Percentiles rank a stretch among this genome's conserved stretches.
phyloP scores from a whole-genome alignment of 2,113 vertebrate genomes.

The Muntiacus muntjak region DNA sequence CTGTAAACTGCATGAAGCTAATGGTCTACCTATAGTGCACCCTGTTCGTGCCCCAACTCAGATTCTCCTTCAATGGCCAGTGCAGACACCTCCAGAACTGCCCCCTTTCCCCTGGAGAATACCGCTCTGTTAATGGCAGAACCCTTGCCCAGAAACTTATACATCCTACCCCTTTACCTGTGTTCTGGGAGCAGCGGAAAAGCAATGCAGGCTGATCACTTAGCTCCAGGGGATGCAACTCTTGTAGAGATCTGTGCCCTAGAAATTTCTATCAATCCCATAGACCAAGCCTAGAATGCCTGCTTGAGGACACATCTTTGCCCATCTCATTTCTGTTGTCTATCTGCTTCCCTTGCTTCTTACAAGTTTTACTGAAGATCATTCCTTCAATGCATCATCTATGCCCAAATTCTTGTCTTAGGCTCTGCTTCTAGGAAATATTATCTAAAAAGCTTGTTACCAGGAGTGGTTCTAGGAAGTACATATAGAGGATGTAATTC shows the following conservation, averaged over 20 bases:
- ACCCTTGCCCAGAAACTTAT: neutral
- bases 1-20: neutral
- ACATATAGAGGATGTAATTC: neutral
- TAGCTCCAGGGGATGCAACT: neutral
- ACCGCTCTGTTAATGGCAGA: neutral
- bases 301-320: neutral
- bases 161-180: neutral
- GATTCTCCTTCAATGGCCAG: too few species aligned
- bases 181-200: neutral
- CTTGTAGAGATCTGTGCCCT: neutral
- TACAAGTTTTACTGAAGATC: neutral
- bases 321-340: neutral
- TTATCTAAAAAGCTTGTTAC: neutral
- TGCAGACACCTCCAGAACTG: accelerated
- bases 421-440: neutral
- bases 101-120: neutral
- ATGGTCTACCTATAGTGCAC: neutral
- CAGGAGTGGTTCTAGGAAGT: neutral
- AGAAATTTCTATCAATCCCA: neutral
- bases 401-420: neutral
- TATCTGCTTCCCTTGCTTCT: neutral
- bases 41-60: neutral
- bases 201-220: neutral
- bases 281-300: neutral
- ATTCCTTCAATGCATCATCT: neutral